A percentile compares a stretch with the other conserved stretches of the same genome.
phyloP scores from a whole-genome alignment of 2,888 invertebrate species.

The Sisyra terminalis region DNA sequence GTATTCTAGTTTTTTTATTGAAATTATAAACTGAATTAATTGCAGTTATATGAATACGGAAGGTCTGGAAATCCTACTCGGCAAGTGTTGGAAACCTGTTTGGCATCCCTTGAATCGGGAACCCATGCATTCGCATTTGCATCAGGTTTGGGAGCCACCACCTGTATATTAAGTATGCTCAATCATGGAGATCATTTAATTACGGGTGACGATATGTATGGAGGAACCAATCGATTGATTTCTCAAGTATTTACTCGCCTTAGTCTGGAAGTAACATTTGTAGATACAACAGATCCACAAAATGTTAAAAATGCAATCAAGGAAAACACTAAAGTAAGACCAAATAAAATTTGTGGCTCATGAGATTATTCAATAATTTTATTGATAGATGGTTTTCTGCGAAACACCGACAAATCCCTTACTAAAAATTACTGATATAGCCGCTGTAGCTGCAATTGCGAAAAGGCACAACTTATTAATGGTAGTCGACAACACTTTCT shows the following conservation, averaged over 20 bases:
- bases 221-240: slow-evolving; percentile 69
- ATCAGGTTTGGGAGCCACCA: slow-evolving; percentile 81
- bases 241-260: slow-evolving; percentile 37
- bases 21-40: slow-evolving; percentile 11
- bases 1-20: too few relatives aligned
- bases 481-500: slow-evolving; percentile 15
- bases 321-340: slow-evolving; percentile 69
- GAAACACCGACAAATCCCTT: slow-evolving; percentile 86
- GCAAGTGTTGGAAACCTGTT: slow-evolving; percentile 68
- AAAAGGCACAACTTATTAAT: slow-evolving; percentile 22
- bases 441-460: slow-evolving; percentile 40
- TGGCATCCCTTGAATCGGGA: slow-evolving; percentile 81
- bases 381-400: slow-evolving; percentile 65
- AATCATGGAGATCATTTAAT: slow-evolving; percentile 79
- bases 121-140: slow-evolving; percentile 71
- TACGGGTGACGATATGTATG: slow-evolving; percentile 86
- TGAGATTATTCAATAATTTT: background rate
- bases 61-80: slow-evolving; percentile 91
- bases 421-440: slow-evolving; percentile 67
- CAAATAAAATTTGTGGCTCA: background rate
- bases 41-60: slow-evolving; percentile 78
- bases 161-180: slow-evolving; percentile 57
- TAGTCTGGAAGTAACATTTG: slow-evolving; percentile 59
- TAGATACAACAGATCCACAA: slow-evolving; percentile 53
- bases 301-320: slow-evolving; percentile 52